Evolutionary conservation across 2,113 vertebrate species (phyloP), one percentile per base, ranked within the genome.

Genomic region (Hirundichthys speculiger): DNA sequence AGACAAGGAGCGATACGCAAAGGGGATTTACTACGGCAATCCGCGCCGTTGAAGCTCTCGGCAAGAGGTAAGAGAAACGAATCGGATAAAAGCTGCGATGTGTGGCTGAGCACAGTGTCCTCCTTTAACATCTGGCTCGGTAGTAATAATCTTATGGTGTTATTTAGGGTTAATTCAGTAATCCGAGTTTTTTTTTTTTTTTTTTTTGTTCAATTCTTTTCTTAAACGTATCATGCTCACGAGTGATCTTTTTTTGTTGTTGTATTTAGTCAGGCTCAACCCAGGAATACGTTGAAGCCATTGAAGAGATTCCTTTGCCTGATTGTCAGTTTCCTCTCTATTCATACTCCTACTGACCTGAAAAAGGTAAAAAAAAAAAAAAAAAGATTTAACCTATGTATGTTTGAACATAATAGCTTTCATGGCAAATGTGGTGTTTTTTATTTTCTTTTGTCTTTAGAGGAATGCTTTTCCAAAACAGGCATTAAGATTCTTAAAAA

Each of bases 11-110:
- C 71, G 50, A 85, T 79, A 78, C 78, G 80, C 82, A 69, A 65
- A 83, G 68, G 80, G 85, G 84, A 77, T 88, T 86, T 86, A 86
- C 86, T 86, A 85, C 86, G 59, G 58, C 82, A 54, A 50, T 80
- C 81, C 64, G 73, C 76, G 72, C 67, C 57, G 76, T 66, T 78
- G 82, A 89, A 68, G 60, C 68, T 82, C 47, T 80, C 65, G 58
- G 70, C 60, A 3, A 59, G 40, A 78, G 73, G 69, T 50, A 64
- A 58, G 51, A 57, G 85, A 53, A 77, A 51, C 38, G 12, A 58
- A 76, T 2, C 46, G 11, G 56, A 59, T 21, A 43, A 48, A n/a
- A 50, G 67, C 12, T 63, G 66, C 51, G 73, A 49, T 46, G 57
- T 49, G 41, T 43, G 22, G 75, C 11, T n/a, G 48, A 47, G 47